These are phyloP conservation scores for Toxotes jaculatrix DNA, from an alignment of 2,113 vertebrate species.

Conservation along the genomic window DNA sequence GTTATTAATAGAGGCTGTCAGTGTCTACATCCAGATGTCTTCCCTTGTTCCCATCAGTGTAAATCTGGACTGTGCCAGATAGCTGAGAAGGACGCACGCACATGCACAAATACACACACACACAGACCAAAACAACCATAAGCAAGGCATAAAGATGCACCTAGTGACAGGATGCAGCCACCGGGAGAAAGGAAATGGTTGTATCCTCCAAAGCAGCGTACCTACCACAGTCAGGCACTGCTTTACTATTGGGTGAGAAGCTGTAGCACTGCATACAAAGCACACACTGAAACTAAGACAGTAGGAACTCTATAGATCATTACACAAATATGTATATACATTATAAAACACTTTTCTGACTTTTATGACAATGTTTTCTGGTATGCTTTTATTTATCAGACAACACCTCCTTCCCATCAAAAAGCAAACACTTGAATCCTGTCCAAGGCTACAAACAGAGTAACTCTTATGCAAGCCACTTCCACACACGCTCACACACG, in stretches of 20 bases:
- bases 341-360: not conserved
- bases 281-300: not conserved
- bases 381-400: constrained; percentile 52
- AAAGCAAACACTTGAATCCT: constrained; percentile 72
- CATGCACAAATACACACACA: constrained; percentile 31
- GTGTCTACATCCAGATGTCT: constrained; percentile 83
- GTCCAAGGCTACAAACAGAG: constrained; percentile 38
- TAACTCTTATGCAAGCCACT: constrained; percentile 36
- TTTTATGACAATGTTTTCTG: not conserved
- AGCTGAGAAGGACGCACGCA: constrained; percentile 64
- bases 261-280: not conserved
- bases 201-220: constrained; percentile 69
- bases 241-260: constrained; percentile 23
- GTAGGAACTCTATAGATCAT: not conserved
- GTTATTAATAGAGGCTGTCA: constrained; percentile 81
- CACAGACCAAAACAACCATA: constrained; percentile 51
- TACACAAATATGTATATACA: not conserved
- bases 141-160: constrained; percentile 70
- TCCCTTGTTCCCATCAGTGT: constrained; percentile 80
- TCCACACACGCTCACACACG: constrained; percentile 22
- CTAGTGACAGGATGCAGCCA: constrained; percentile 82
- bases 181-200: constrained; percentile 76
- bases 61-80: constrained; percentile 71
- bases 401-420: constrained; percentile 51
- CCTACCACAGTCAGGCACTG: constrained; percentile 34